Conservation (phyloP, 2,113 vertebrate genomes). For the Pelecanus crispus region DNA sequence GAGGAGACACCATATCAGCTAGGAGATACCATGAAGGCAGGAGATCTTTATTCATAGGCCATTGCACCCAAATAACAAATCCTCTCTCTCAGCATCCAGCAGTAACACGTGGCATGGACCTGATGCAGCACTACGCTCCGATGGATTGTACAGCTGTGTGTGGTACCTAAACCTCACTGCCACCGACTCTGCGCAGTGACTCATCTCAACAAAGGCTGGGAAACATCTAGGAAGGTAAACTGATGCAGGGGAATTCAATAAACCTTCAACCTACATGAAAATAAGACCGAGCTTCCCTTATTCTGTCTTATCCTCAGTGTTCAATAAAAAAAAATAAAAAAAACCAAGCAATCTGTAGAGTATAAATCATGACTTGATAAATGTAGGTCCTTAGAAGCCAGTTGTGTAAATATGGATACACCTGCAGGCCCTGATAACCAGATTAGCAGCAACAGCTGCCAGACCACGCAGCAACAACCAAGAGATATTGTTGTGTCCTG, state of each 20-base stretch:
- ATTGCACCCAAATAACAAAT: background rate
- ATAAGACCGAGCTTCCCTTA: background rate
- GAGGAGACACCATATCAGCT: background rate
- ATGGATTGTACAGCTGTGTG: rapidly evolving
- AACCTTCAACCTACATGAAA: background rate
- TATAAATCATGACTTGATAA: constrained; percentile 62
- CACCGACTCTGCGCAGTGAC: rapidly evolving
- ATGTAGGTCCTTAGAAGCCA: constrained; percentile 61
- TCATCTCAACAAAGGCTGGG: background rate
- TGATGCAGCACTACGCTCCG: rapidly evolving
- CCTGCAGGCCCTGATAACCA: constrained; percentile 65
- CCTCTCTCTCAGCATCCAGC: background rate
- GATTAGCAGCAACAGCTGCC: constrained; percentile 64
- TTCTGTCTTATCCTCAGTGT: background rate
- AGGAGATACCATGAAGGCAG: background rate
- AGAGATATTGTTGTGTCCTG: constrained; percentile 40
- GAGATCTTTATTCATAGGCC: background rate
- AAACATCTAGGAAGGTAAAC: background rate
- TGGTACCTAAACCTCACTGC: background rate
- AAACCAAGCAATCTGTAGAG: constrained; percentile 7
- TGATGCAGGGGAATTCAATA: background rate
- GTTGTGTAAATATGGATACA: constrained; percentile 63
- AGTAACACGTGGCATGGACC: rapidly evolving
- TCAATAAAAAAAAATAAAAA: background rate
- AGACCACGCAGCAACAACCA: constrained; percentile 56